Base-by-base conservation (phyloP, 2,888 invertebrate species). In the Lasioglossum leucozonium region DNA sequence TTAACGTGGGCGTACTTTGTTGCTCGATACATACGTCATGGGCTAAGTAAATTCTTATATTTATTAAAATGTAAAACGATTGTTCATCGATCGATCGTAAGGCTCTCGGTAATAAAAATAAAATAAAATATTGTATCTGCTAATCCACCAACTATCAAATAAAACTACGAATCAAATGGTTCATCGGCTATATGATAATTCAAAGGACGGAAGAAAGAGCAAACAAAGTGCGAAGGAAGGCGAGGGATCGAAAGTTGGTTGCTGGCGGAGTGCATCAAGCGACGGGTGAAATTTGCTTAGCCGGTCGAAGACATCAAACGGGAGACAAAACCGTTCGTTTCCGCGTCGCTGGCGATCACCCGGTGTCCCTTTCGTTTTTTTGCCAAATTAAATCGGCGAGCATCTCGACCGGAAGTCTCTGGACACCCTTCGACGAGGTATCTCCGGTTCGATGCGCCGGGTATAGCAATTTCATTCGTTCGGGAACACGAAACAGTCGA, bases 301-400 rank as follows among this genome's bases (percentile, higher is more conserved):
- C 11, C 51, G 42, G 18, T 26, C 30, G 69, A 47, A 10, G 65
- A 75, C 67, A 81, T 77, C 77, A 72, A 80, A 85, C 77, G 65
- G 55, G 51, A 40, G 47, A 62, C 76, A 73, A 62, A 62, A 81
- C 47, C 77, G 30, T 47, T 71, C 51, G 18, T 30, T 58, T 65
- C 37, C 73, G 62, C 55, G 37, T 65, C 75, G 42, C 62, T 62
- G 18, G 4, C 51, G 42, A 73, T 30, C 72, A 44, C 37, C 55
- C 3, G 42, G 30, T 16, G 13, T n/a, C 18, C 11, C 37, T 30
- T 62, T 37, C 26, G 62, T 74, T 86, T 76, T n/a, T 58, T 69
- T 62, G 11, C 6, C 67, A 84, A 86, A 87, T 90, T 82, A 86
- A 89, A 87, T 86, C 82, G 79, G 71, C 55, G n/a, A 58, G 72